phyloP scores from a whole-genome alignment of 1,140 invertebrate genomes.

The Rhyzopertha dominica region DNA sequence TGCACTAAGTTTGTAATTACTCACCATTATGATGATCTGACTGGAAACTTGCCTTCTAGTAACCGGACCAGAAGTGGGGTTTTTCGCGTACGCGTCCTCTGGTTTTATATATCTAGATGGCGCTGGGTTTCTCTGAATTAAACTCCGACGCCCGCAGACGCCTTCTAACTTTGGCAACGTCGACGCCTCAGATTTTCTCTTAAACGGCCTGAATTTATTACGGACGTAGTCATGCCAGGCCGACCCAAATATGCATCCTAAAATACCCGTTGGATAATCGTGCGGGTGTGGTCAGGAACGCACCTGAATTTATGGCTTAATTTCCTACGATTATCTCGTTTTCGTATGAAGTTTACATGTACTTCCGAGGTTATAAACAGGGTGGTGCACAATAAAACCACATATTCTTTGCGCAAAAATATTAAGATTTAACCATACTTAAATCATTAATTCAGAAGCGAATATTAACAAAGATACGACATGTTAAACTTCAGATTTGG shows the following conservation, averaged over 20 bases:
- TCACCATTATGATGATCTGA: constrained; percentile 61
- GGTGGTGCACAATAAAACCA: too few species aligned
- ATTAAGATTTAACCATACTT: too few species aligned
- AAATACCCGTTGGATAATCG: constrained; percentile 15
- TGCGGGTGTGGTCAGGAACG: constrained; percentile 21
- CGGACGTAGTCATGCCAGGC: neutral
- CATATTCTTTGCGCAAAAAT: too few species aligned
- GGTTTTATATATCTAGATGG: constrained; percentile 71
- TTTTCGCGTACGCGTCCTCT: constrained; percentile 55
- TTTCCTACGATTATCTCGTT: too few species aligned
- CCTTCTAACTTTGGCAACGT: constrained; percentile 26
- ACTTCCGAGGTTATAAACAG: too few species aligned
- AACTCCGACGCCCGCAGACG: constrained; percentile 19
- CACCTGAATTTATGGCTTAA: constrained; percentile 18
- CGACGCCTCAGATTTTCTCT: constrained; percentile 2
- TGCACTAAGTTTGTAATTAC: constrained; percentile 40
- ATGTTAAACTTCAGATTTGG: too few species aligned
- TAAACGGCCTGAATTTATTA: constrained; percentile 7
- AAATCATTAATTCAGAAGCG: too few species aligned
- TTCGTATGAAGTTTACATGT: too few species aligned
- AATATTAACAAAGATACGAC: too few species aligned
- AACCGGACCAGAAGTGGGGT: constrained; percentile 66
- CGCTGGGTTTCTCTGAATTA: constrained; percentile 47
- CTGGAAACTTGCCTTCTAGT: constrained; percentile 56
- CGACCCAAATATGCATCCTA: constrained; percentile 12